Conservation (phyloP, 2,888 invertebrate species). For the Sphaerophoria taeniata region DNA sequence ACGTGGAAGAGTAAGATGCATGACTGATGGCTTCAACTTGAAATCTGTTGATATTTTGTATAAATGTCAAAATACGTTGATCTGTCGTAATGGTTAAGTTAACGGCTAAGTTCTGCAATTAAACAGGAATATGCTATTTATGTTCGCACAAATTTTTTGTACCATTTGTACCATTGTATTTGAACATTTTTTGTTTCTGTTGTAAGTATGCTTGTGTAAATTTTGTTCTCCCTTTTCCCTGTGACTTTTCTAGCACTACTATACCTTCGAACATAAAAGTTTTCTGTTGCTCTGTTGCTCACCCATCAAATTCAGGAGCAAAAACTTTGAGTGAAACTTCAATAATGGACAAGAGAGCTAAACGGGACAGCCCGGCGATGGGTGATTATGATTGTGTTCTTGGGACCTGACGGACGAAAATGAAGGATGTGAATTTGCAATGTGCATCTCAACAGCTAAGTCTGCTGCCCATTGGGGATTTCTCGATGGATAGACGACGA, state of each 20-base stretch:
- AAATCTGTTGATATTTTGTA: too few species aligned
- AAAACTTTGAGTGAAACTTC: constrained; percentile 72
- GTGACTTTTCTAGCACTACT: constrained; percentile 24
- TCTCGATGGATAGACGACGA: constrained; percentile 53
- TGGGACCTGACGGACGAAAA: neutral
- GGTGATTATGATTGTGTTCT: constrained; percentile 12
- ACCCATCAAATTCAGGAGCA: constrained; percentile 70
- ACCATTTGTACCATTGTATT: neutral
- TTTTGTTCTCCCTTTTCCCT: constrained; percentile 23
- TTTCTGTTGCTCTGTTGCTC: constrained; percentile 70
- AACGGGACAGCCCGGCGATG: constrained; percentile 3
- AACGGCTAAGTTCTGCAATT: too few species aligned
- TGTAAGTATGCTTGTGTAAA: neutral
- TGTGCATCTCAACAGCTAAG: constrained; percentile 35
- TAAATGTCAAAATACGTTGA: too few species aligned
- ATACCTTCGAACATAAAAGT: constrained; percentile 70
- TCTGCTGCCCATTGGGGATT: constrained; percentile 67
- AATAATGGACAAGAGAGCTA: constrained; percentile 54
- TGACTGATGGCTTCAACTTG: too few species aligned
- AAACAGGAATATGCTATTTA: too few species aligned
- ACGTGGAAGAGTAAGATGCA: too few species aligned
- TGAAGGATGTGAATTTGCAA: neutral
- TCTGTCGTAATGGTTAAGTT: too few species aligned
- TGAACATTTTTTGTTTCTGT: neutral
- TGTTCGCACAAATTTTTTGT: neutral